These are phyloP conservation scores for Ophthalmolycus amberensis DNA, from an alignment of 2,113 vertebrate species.

Conservation along the genomic window DNA sequence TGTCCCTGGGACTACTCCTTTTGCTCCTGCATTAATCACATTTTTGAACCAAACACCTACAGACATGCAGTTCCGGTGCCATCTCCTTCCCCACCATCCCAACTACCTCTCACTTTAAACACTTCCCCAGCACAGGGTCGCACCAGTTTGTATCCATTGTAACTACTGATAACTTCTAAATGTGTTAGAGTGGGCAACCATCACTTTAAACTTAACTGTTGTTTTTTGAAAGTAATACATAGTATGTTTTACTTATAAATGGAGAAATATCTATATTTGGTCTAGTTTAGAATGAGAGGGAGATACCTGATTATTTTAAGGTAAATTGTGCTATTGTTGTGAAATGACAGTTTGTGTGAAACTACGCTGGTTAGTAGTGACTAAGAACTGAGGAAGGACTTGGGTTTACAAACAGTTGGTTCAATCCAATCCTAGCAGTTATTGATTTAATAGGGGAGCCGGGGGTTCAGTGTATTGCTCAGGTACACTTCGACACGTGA, in stretches of 20 bases:
- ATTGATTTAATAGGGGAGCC: too few species aligned
- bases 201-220: background rate
- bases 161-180: background rate
- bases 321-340: background rate
- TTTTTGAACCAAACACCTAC: conserved; percentile 91
- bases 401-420: background rate
- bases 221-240: background rate
- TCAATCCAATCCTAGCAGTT: background rate
- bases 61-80: conserved; percentile 87
- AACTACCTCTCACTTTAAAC: conserved; percentile 64
- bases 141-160: background rate
- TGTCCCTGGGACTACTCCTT: conserved; percentile 84
- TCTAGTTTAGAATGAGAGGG: background rate
- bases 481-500: too few species aligned
- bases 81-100: conserved; percentile 53
- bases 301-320: background rate
- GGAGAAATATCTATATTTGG: background rate
- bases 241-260: background rate
- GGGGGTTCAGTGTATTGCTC: too few species aligned
- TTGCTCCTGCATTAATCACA: conserved; percentile 89
- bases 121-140: background rate
- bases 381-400: too few species aligned
- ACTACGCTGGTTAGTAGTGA: too few species aligned
- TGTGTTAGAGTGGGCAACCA: background rate
- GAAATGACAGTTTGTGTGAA: background rate